Percentiles rank a stretch among this genome's conserved stretches.
These are phyloP conservation scores for Phaetusa simplex DNA, from an alignment of 2,113 vertebrate species.

Conservation along the genomic window DNA sequence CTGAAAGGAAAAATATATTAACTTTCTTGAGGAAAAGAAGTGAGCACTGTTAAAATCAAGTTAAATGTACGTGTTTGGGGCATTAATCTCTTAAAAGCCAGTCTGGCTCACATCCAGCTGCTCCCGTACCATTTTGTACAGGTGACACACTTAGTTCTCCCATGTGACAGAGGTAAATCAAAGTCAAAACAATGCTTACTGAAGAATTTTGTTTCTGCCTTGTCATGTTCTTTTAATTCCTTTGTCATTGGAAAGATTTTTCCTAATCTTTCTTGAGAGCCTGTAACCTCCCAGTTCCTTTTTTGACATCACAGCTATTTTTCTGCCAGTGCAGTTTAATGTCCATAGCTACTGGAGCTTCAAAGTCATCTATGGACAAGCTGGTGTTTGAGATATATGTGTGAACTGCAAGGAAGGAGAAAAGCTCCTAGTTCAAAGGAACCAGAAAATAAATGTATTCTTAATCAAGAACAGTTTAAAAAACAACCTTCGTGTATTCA, in stretches of 20 bases:
- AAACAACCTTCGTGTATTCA: neutral
- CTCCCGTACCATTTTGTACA: neutral
- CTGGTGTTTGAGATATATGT: neutral
- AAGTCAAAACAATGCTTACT: neutral
- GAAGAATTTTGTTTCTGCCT: conserved; percentile 7
- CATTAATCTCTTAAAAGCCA: neutral
- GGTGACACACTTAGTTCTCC: neutral
- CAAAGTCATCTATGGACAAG: conserved; percentile 14
- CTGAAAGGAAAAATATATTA: neutral
- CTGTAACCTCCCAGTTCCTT: neutral
- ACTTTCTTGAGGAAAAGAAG: neutral
- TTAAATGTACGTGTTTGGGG: neutral
- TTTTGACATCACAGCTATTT: conserved; percentile 36
- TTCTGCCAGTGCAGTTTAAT: conserved; percentile 26
- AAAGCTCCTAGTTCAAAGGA: conserved; percentile 20
- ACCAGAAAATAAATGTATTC: neutral
- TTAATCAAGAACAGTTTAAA: neutral
- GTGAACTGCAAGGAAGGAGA: neutral
- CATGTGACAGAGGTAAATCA: neutral
- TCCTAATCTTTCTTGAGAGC: conserved; percentile 11
- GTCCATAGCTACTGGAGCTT: neutral
- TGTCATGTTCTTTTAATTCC: conserved; percentile 23
- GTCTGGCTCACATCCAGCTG: neutral
- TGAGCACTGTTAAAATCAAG: neutral
- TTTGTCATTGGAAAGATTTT: conserved; percentile 4